Evolutionary conservation across 2,888 invertebrate genomes (phyloP), one percentile per base, ranked within the genome.

Genomic region (Lomographa bimaculata): DNA sequence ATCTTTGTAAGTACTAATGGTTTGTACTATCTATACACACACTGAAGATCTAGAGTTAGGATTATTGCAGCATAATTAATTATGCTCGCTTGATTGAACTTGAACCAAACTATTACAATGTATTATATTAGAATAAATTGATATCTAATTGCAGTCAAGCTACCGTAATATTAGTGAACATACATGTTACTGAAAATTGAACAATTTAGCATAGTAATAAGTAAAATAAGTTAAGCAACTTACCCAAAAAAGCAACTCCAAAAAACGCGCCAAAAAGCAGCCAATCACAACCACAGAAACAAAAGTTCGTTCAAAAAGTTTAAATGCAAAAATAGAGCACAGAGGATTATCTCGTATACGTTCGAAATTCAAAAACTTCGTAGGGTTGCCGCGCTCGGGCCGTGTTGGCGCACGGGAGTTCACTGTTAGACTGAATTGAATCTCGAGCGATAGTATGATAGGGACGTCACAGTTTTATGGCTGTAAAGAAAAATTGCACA

Each of bases 341-440:
- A 30, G 30, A 26, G 2, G 7, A 35, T 23, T 19, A 37, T 37
- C 32, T 30, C 10, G 24, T 28, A n/a, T 21, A 25, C 41, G 37
- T 46, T 48, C 43, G 46, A 36, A 44, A 36, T 46, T 37, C 25
- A 6, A 29, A 56, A 44, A 44, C 38, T 64, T 64, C 35, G 43
- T 52, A 35, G 53, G 44, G 39, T 46, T 44, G 30, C 25, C 40
- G 24, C 41, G 40, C 46, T 30, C 46, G 23, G 24, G 46, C 25
- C 67, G 67, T 60, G 59, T 59, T 45, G 10, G 49, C 63, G 51
- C 55, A 50, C 46, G 57, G 51, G 46, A 54, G 64, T 53, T 57
- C 59, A 40, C 36, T 42, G 51, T 57, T 50, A 57, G 60, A 67
- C 67, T 67, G 67, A 43, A 35, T 32, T 8, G 5, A 8, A 3